phyloP scores from a whole-genome alignment of 2,113 vertebrate species.

The Apus apus region DNA sequence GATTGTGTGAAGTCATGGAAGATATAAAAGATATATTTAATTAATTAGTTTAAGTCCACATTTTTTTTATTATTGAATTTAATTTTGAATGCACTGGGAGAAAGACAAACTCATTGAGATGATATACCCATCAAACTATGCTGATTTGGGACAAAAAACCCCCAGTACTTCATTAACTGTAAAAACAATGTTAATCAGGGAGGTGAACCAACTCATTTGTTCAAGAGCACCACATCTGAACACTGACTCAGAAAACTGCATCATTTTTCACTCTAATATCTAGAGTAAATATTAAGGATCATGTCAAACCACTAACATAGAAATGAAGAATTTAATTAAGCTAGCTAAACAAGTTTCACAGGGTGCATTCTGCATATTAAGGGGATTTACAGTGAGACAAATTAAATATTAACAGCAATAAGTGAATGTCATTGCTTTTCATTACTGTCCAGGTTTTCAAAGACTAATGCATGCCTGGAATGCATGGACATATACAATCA shows the following conservation, averaged over 20 bases:
- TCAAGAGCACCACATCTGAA: not conserved
- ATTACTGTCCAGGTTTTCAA: not conserved
- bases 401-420: constrained; percentile 34
- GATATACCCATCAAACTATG: not conserved
- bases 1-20: not conserved
- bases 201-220: not conserved
- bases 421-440: not conserved
- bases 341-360: constrained; percentile 19
- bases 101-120: not conserved
- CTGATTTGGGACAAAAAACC: not conserved
- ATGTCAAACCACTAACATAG: not conserved
- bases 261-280: not conserved
- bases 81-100: not conserved
- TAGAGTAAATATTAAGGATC: not conserved
- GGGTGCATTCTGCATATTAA: not conserved
- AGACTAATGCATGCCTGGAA: not conserved
- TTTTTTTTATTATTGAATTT: not conserved
- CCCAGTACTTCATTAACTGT: not conserved
- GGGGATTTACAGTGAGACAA: not conserved
- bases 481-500: not conserved
- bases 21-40: not conserved
- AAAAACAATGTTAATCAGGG: not conserved
- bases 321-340: not conserved
- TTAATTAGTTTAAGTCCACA: not conserved
- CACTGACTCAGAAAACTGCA: not conserved